Evolutionary conservation across 53 echinoderm and acorn worm species (phyloP).

Genomic region (Arbacia lixula): DNA sequence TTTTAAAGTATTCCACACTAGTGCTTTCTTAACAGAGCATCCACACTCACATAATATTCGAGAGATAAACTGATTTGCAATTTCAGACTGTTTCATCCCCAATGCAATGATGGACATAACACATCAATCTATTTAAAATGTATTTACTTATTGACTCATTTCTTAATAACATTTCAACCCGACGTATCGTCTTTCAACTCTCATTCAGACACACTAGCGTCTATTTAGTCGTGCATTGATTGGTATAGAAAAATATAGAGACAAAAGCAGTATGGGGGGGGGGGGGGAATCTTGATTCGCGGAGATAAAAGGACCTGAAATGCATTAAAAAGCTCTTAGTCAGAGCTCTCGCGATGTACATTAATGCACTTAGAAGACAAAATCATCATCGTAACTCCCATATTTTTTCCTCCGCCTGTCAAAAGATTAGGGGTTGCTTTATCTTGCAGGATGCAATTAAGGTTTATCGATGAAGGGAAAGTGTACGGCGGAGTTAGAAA

Average conservation of each 20-base stretch:
- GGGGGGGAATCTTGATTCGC: background rate
- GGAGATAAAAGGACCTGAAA: slow-evolving; percentile 33
- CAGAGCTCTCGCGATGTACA: slow-evolving; percentile 27
- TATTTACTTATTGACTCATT: too few relatives aligned
- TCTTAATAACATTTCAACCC: too few relatives aligned
- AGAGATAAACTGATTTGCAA: too few relatives aligned
- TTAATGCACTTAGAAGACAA: slow-evolving; percentile 47
- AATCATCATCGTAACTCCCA: slow-evolving; percentile 39
- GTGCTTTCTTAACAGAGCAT: too few relatives aligned
- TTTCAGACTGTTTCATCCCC: too few relatives aligned
- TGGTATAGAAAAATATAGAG: too few relatives aligned
- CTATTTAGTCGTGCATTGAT: slow-evolving; percentile 32
- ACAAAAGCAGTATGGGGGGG: slow-evolving; percentile 1
- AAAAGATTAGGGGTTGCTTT: slow-evolving; percentile 32
- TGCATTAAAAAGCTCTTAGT: slow-evolving; percentile 51
- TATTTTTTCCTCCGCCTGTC: slow-evolving; percentile 31
- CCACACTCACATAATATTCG: too few relatives aligned
- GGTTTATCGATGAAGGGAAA: slow-evolving; percentile 48
- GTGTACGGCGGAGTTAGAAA: slow-evolving; percentile 19
- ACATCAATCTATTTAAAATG: too few relatives aligned
- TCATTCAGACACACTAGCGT: too few relatives aligned
- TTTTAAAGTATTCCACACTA: too few relatives aligned
- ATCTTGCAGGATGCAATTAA: slow-evolving; percentile 46
- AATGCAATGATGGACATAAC: too few relatives aligned
- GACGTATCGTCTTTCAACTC: too few relatives aligned